These are phyloP conservation scores for Cnemophilus loriae DNA, from an alignment of 2,113 vertebrate species.

Conservation along the genomic window DNA sequence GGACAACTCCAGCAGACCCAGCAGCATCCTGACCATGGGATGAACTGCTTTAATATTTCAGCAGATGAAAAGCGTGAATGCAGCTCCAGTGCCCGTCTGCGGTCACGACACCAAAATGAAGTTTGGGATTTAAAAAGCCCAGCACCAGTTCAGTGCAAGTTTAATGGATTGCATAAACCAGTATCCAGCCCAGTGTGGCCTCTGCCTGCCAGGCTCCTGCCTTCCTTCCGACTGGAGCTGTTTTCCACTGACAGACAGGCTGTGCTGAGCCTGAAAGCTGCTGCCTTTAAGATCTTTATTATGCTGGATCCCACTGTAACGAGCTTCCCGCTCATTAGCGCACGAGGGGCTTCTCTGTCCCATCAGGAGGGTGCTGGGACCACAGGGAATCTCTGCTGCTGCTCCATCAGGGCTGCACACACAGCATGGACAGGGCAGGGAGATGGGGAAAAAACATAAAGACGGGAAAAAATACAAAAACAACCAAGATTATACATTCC, in stretches of 20 bases:
- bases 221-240: background rate
- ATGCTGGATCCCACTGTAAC: background rate
- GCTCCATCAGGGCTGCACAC: background rate
- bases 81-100: background rate
- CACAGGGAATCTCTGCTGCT: background rate
- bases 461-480: background rate
- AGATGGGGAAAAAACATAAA: background rate
- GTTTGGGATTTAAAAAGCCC: conserved; percentile 14
- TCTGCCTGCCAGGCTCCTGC: background rate
- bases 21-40: background rate
- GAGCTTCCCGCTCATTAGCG: rapidly evolving
- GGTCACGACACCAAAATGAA: conserved; percentile 1
- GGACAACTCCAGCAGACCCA: background rate
- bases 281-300: background rate
- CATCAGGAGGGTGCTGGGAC: background rate
- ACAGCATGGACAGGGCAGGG: background rate
- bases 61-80: background rate
- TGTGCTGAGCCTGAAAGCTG: background rate
- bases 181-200: background rate
- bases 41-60: conserved; percentile 49
- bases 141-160: conserved; percentile 16
- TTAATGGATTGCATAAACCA: background rate
- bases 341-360: background rate
- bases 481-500: background rate
- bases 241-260: background rate